These are phyloP conservation scores for Synergus gifuensis DNA, from an alignment of 2,888 invertebrate species.

Conservation along the genomic window DNA sequence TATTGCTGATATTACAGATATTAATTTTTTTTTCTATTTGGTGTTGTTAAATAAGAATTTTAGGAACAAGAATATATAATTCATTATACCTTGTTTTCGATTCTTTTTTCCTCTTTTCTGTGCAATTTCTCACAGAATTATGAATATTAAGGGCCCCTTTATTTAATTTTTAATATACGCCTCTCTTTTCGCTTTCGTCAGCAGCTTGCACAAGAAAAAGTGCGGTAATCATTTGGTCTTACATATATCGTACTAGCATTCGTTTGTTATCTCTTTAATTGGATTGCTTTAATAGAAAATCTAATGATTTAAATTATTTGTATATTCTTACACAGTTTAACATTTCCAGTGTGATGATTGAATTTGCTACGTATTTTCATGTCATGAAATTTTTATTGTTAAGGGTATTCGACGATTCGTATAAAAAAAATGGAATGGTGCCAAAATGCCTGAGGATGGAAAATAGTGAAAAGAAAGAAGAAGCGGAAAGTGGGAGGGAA, in stretches of 20 bases:
- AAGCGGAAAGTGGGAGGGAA: background rate
- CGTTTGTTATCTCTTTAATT: background rate
- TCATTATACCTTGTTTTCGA: too few species aligned
- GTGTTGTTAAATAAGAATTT: too few species aligned
- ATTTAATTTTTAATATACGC: background rate
- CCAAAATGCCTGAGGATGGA: conserved; percentile 1
- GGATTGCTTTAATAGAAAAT: background rate
- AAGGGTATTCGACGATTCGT: background rate
- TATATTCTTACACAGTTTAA: background rate
- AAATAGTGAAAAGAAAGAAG: conserved; percentile 12
- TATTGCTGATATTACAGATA: too few species aligned
- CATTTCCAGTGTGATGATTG: background rate
- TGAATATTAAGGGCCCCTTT: background rate
- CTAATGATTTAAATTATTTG: background rate
- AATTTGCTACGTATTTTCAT: background rate
- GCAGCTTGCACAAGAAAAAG: background rate
- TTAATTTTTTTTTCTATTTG: too few species aligned
- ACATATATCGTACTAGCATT: background rate
- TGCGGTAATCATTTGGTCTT: background rate
- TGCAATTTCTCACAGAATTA: background rate
- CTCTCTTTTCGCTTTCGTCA: background rate
- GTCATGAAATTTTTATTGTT: conserved; percentile 14
- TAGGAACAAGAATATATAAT: too few species aligned
- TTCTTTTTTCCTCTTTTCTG: too few species aligned
- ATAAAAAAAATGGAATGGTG: background rate